Evolutionary conservation across 2,113 vertebrate species (phyloP), one percentile per base, ranked within the genome.

Genomic region (Entomyzon cyanotis): DNA sequence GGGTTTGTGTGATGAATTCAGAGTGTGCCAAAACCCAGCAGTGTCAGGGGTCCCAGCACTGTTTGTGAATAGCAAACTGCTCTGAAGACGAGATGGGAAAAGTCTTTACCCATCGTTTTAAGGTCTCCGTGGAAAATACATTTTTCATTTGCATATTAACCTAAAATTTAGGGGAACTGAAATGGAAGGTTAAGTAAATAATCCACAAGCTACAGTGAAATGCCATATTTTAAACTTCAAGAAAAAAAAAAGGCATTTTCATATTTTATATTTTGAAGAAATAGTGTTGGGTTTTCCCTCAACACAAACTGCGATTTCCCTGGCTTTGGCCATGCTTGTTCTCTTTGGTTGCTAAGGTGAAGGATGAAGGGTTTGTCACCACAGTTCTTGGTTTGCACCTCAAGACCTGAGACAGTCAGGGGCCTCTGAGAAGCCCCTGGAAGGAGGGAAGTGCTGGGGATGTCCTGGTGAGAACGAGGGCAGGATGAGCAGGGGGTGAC

Each of bases 61-160:
- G 69, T 46, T 39, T 67, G 60, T 75, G 88, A 73, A 42, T 3
- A n/a, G 82, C 33, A 52, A 62, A 64, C 39, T 52, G 35, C 35
- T 78, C 56, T 31, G 27, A 79, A 44, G 67, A 30, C 67, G 46
- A 55, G 71, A 37, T 69, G 42, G 68, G 76, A 28, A 58, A 70
- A 83, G 64, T 65, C 86, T 74, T 83, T 49, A 58, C 30, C 76
- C 50, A 9, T 41, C 31, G 0, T 65, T 56, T 73, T 20, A 24
- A 44, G 12, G 50, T 62, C 91, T 79, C 86, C 0, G 0, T 41
- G 89, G 93, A 65, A 90, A 95, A 90, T 65, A 20, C 5, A 77
- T 80, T 94, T 94, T 95, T 84, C 71, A 84, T 89, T 95, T 73
- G 11, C 49, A 89, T 88, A 86, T 90, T 80, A 92, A 74, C 76